Evolutionary conservation across 2,113 vertebrate genomes (phyloP), one percentile per base, ranked within the genome.

Genomic region (Trogon melanurus): DNA sequence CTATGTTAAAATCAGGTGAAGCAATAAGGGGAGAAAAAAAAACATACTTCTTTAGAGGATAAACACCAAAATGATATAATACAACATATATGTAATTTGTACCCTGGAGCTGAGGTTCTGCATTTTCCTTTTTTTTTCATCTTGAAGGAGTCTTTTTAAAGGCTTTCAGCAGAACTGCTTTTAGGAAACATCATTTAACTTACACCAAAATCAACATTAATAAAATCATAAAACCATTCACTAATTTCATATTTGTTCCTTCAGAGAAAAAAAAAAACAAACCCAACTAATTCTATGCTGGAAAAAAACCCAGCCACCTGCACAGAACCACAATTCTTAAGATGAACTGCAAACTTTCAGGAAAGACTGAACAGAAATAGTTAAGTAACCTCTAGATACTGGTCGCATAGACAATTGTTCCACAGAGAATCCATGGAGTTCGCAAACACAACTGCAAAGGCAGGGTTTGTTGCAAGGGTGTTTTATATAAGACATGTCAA

Each of bases 401-500:
- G 50, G 36, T 58, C 92, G 87, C 27, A 38, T 16, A 65, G 32
- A 50, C 45, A 45, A 8, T 47, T 57, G 13, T 83, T 92, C 50
- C 67, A 34, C 56, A 50, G 30, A 82, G 74, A 36, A 72, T 57
- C 45, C 30, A 16, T 16, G 7, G 27, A 64, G 79, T 58, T 88
- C 67, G 16, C 13, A 78, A 92, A 84, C 34, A 4, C 36, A 48
- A 61, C 54, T 38, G 45, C 23, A 61, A 92, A 89, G n/a, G 65
- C 66, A 88, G 64, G 44, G 29, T 75, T 94, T 95, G 61, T 47
- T 81, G 65, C 62, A 81, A 90, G 51, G 32, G 22, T 64, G 16
- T 81, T 93, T 96, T 84, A 76, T 89, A 73, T 60, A 95, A 88
- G 57, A 36, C 60, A 66, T 56, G 60, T 85, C 60, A 86, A 88